phyloP scores from a whole-genome alignment of 2,888 invertebrate genomes.

The Mythimna loreyi region DNA sequence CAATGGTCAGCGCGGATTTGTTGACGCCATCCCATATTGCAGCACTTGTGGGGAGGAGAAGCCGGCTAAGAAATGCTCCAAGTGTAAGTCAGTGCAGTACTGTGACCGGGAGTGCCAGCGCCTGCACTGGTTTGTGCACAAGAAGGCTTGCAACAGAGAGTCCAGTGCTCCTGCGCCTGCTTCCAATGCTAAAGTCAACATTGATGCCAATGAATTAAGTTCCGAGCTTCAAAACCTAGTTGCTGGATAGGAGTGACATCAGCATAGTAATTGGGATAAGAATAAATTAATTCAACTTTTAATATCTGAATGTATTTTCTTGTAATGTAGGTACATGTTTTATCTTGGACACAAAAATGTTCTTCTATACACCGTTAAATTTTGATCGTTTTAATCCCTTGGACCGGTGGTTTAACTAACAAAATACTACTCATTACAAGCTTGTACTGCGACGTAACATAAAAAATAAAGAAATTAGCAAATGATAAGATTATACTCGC shows the following conservation, averaged over 20 bases:
- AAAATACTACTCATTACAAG: no score
- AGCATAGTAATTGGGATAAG: constrained; percentile 40
- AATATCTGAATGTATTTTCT: constrained; percentile 64
- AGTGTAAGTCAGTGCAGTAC: constrained; percentile 98
- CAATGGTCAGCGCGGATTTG: constrained; percentile 96
- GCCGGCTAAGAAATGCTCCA: constrained; percentile 98
- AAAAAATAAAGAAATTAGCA: no score
- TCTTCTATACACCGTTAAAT: no score
- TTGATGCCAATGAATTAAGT: constrained; percentile 88
- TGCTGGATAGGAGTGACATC: constrained; percentile 74
- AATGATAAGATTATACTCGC: no score
- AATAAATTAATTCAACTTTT: constrained; percentile 58
- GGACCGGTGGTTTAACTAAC: no score
- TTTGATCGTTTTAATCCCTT: no score
- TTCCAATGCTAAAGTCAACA: constrained; percentile 72
- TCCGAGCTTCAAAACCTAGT: constrained; percentile 89
- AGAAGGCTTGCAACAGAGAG: constrained; percentile 95
- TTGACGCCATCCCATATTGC: constrained; percentile 93
- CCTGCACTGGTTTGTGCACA: constrained; percentile 97
- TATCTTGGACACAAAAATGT: constrained; percentile 40
- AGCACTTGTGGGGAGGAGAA: constrained; percentile 97
- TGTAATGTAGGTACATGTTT: constrained; percentile 60
- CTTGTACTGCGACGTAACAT: no score
- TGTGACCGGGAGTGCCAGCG: constrained; percentile 98
- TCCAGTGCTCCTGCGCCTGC: constrained; percentile 80